These are phyloP conservation scores for Artibeus jamaicensis DNA, from an alignment of 2,797 vertebrate species.

Conservation along the genomic window DNA sequence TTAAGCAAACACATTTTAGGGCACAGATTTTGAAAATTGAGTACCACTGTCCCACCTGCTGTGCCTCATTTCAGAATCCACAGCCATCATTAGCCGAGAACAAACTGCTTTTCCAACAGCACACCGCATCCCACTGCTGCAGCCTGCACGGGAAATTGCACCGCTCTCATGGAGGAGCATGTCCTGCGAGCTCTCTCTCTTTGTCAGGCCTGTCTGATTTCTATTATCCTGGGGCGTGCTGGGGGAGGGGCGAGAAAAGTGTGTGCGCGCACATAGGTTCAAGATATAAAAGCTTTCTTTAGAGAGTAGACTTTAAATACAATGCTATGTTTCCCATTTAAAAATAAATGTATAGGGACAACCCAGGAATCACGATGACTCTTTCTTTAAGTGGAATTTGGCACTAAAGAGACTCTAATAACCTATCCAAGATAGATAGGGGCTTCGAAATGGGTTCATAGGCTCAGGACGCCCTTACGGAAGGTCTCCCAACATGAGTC, in stretches of 20 bases:
- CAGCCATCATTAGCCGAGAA: slow-evolving; percentile 76
- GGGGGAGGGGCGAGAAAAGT: background rate
- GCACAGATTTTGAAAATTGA: slow-evolving; percentile 78
- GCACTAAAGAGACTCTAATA: background rate
- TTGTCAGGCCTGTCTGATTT: slow-evolving; percentile 52
- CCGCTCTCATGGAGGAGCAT: slow-evolving; percentile 71
- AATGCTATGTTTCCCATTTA: background rate
- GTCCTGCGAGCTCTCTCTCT: slow-evolving; percentile 58
- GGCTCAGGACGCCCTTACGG: background rate
- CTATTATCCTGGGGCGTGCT: slow-evolving; percentile 39
- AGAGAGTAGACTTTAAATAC: background rate
- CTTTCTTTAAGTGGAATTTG: slow-evolving; percentile 12
- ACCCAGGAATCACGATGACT: background rate
- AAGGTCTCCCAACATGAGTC: background rate
- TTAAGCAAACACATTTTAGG: slow-evolving; percentile 78
- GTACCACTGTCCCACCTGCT: slow-evolving; percentile 74
- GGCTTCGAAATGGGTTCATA: background rate
- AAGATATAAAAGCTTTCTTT: slow-evolving; percentile 33
- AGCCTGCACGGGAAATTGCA: slow-evolving; percentile 67
- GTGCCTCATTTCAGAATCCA: slow-evolving; percentile 77
- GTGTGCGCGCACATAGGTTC: slow-evolving; percentile 49
- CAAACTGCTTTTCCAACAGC: slow-evolving; percentile 72
- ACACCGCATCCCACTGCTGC: background rate
- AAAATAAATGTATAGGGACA: background rate
- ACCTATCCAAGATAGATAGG: background rate